Conservation (phyloP, 2,888 invertebrate species). For the Keiferia lycopersicella region DNA sequence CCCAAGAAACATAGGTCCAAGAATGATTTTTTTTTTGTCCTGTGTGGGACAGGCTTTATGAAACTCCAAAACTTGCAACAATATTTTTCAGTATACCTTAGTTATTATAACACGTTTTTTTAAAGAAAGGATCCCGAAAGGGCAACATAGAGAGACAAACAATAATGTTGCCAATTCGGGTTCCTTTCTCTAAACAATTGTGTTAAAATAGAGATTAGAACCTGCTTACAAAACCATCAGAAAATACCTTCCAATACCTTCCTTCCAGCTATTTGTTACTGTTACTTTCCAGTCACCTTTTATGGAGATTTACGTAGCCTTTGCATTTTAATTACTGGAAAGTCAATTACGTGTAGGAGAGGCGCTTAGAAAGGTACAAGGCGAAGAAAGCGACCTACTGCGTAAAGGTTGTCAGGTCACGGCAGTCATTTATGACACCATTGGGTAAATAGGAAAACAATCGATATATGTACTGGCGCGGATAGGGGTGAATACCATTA, state of each 20-base stretch:
- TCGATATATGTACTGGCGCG: slow-evolving; percentile 2
- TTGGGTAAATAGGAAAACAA: slow-evolving; percentile 15
- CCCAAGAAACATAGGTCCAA: no score
- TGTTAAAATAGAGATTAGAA: no score
- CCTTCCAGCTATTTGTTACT: neutral
- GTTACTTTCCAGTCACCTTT: neutral
- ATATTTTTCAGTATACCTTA: no score
- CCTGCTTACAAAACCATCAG: neutral
- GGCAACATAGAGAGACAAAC: no score
- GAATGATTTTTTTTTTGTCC: no score
- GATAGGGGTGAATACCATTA: neutral
- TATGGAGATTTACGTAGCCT: slow-evolving; percentile 9
- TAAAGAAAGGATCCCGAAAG: no score
- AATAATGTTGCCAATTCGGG: no score
- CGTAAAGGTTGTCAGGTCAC: slow-evolving; percentile 22
- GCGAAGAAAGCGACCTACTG: slow-evolving; percentile 5
- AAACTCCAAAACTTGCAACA: no score
- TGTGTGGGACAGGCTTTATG: no score
- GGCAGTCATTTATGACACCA: slow-evolving; percentile 21
- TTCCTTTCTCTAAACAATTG: no score
- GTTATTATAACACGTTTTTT: no score
- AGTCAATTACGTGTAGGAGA: slow-evolving; percentile 7
- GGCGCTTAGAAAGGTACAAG: neutral
- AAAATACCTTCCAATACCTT: neutral
- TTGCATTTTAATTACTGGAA: neutral